phyloP scores from a whole-genome alignment of 2,113 vertebrate genomes.

The Oriolus oriolus region DNA sequence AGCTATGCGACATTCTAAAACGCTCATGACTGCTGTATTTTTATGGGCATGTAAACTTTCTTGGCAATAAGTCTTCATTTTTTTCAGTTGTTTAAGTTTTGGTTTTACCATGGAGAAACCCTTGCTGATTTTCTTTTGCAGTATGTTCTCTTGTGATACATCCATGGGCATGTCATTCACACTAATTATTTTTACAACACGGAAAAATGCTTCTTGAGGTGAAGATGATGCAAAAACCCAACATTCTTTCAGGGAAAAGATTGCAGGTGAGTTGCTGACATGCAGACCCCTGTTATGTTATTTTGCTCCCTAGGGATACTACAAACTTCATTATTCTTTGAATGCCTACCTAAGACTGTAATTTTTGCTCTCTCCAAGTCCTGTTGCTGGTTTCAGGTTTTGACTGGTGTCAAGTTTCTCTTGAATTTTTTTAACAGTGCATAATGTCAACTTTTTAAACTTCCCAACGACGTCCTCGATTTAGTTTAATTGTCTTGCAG shows the following conservation, averaged over 20 bases:
- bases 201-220: not conserved
- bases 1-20: not conserved
- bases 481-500: conserved; percentile 53
- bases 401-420: not conserved
- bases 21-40: not conserved
- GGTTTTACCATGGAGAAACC: not conserved
- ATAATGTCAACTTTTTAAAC: conserved; percentile 23
- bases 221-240: not conserved
- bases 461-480: not conserved
- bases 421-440: not conserved
- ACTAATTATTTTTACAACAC: not conserved
- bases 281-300: not conserved
- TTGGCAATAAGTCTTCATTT: not conserved
- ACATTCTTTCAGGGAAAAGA: not conserved
- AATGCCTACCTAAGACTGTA: not conserved
- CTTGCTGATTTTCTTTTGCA: not conserved
- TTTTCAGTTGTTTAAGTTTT: not conserved
- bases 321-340: not conserved
- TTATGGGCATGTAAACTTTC: not conserved
- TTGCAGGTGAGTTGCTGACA: not conserved
- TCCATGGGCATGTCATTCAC: not conserved
- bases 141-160: not conserved
- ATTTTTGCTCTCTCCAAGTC: not conserved
- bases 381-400: not conserved
- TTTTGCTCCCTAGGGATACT: not conserved